These are phyloP conservation scores for Nezara viridula DNA, from an alignment of 2,888 invertebrate genomes.

Conservation along the genomic window DNA sequence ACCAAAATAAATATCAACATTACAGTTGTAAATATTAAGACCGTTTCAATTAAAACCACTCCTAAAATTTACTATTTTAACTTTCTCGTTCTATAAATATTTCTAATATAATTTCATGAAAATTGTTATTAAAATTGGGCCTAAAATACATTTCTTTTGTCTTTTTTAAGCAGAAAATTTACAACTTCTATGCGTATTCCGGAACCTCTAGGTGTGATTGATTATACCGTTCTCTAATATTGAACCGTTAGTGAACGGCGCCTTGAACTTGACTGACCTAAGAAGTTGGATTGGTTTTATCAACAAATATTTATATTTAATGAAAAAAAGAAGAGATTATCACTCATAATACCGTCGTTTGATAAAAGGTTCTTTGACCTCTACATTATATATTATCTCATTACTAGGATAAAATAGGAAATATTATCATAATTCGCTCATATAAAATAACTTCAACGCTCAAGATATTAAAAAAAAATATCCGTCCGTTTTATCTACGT, in stretches of 20 bases:
- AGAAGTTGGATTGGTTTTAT: background rate
- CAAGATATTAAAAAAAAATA: background rate
- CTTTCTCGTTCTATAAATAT: no score
- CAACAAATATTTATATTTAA: background rate
- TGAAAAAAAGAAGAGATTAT: background rate
- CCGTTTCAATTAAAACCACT: no score
- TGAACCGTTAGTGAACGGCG: slow-evolving; percentile 32
- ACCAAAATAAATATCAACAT: no score
- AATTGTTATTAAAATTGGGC: no score
- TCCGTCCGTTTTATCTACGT: no score
- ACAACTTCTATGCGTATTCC: background rate
- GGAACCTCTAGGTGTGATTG: background rate
- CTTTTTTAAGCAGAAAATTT: background rate
- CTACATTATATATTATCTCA: background rate
- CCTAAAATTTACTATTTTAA: no score
- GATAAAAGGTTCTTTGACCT: background rate
- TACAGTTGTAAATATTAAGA: no score
- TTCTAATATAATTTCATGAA: no score
- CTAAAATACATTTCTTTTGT: no score
- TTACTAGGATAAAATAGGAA: background rate
- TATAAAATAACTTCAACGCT: background rate
- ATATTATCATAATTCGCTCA: background rate
- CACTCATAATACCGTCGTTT: background rate
- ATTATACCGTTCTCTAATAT: slow-evolving; percentile 9
- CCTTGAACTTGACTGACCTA: background rate